Conservation (phyloP, 2,113 vertebrate genomes). For the Pterocles gutturalis region DNA sequence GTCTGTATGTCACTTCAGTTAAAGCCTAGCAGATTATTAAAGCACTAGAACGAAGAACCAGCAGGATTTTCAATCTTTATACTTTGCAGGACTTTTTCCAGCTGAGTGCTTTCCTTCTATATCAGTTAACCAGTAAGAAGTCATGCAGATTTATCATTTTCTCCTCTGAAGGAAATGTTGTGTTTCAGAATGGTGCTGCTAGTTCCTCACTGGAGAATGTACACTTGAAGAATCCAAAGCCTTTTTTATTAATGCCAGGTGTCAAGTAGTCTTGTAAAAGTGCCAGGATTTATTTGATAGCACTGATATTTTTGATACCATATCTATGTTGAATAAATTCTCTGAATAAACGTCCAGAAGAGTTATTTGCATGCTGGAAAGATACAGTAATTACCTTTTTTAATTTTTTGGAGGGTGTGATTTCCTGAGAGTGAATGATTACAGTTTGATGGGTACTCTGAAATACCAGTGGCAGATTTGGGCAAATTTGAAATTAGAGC, state of each 20-base stretch:
- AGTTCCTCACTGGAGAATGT: background rate
- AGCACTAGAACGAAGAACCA: background rate
- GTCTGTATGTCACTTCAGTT: background rate
- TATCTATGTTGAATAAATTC: slow-evolving; percentile 1
- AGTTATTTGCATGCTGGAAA: background rate
- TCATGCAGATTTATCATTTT: background rate
- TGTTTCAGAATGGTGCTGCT: background rate
- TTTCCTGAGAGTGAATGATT: background rate
- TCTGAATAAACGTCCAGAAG: background rate
- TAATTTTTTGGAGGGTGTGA: background rate
- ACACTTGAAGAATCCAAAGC: slow-evolving; percentile 46
- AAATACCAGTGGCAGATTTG: background rate
- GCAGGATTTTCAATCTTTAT: slow-evolving; percentile 3
- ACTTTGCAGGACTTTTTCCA: slow-evolving; percentile 7
- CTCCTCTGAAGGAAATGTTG: background rate
- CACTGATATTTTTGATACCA: slow-evolving; percentile 51
- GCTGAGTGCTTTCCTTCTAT: slow-evolving; percentile 26
- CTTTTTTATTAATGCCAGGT: slow-evolving; percentile 69
- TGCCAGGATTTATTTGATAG: slow-evolving; percentile 61
- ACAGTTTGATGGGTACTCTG: background rate
- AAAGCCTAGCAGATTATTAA: slow-evolving; percentile 32
- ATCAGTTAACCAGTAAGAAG: slow-evolving; percentile 20
- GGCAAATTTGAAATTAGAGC: background rate
- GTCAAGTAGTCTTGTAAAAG: slow-evolving; percentile 63
- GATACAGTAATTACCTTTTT: background rate